Evolutionary conservation across 2,797 vertebrate genomes (phyloP), one percentile per base, ranked within the genome.

Genomic region (Gallirallus australis): DNA sequence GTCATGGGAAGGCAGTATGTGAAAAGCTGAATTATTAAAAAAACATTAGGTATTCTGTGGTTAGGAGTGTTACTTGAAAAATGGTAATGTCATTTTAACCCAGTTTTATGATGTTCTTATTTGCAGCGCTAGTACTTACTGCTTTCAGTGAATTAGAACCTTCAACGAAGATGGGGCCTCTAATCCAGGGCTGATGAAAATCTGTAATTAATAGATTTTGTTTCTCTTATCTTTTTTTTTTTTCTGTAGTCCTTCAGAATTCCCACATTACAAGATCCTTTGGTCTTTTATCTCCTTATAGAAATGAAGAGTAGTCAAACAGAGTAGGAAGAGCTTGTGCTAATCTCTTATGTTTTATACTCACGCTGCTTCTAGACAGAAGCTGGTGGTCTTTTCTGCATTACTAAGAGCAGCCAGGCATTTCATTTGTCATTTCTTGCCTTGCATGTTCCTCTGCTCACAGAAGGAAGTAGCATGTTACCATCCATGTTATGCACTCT

Each of bases 161-260:
- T 96, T 97, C 86, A 97, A 91, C 97, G 93, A 90, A 68, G 65
- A 91, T 83, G 53, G 25, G 65, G 47, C 59, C 45, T 86, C 76
- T 96, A 83, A 95, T 89, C 82, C 84, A 79, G 52, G 57, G 68
- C 75, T 88, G 82, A 89, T 96, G 92, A 92, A 96, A 96, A 90
- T 93, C 75, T 95, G 78, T 94, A 95, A 97, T 97, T 96, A 97
- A 95, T 89, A 95, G 68, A 94, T 84, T 86, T 90, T 91, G 48
- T 72, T 94, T 76, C 61, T 78, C 19, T 18, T 25, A 15, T 15
- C n/a, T 52, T 7, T 45, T 16, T 54, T 53, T 25, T 20, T 3
- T 7, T 10, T 30, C 42, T 52, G 6, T 80, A 80, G 60, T 78
- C 59, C 54, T 88, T 88, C 53, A 69, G 69, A 93, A 91, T 54